Conservation (phyloP, 2,888 invertebrate genomes). For the Brachypalpus laphriformis region DNA sequence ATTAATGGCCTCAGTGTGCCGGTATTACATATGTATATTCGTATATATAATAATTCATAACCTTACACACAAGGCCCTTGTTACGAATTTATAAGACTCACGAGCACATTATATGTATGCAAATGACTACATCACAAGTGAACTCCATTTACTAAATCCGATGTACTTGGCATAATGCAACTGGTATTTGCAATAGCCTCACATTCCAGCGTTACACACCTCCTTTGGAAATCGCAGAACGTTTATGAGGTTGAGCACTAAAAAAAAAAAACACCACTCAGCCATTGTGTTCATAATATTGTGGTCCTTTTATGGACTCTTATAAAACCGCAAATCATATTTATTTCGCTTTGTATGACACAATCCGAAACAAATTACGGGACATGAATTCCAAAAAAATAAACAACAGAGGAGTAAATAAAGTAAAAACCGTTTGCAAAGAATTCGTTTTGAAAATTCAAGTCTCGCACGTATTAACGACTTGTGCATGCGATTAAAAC, state of each 20-base stretch:
- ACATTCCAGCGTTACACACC: conserved; percentile 18
- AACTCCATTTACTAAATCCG: conserved; percentile 7
- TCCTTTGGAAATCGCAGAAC: conserved; percentile 46
- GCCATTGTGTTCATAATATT: conserved; percentile 42
- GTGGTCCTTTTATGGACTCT: conserved; percentile 63
- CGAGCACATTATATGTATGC: too few relatives aligned
- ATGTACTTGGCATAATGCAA: conserved; percentile 41
- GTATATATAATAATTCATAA: too few relatives aligned
- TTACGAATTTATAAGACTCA: too few relatives aligned
- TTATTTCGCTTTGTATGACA: conserved; percentile 57
- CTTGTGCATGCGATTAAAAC: conserved; percentile 50
- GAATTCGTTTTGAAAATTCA: conserved; percentile 41
- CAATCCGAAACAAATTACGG: conserved; percentile 48
- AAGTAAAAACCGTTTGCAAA: neutral
- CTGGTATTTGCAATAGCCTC: conserved; percentile 31
- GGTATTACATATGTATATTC: too few relatives aligned
- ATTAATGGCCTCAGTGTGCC: too few relatives aligned
- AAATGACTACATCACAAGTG: neutral
- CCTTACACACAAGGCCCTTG: too few relatives aligned
- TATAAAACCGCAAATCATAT: conserved; percentile 62
- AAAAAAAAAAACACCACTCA: conserved; percentile 43
- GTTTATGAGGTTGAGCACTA: conserved; percentile 58
- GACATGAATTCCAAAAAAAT: conserved; percentile 27
- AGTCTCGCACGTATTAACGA: conserved; percentile 55
- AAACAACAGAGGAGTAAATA: neutral